Conservation (phyloP, 2,797 vertebrate species). For the Rhinatrema bivittatum region DNA sequence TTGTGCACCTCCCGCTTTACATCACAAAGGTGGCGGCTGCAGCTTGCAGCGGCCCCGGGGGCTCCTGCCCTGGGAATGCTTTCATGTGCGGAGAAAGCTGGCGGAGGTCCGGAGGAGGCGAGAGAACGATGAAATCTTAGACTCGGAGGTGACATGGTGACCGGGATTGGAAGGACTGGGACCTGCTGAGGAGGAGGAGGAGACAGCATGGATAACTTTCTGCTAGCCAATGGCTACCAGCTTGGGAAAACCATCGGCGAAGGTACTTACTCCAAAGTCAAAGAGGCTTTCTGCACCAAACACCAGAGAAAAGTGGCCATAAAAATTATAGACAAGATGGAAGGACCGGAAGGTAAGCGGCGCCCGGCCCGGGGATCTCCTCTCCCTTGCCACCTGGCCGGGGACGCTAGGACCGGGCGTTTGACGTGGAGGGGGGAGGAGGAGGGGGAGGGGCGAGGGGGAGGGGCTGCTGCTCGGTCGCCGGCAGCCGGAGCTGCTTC, state of each 20-base stretch:
- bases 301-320: slow-evolving; percentile 55
- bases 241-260: slow-evolving; percentile 55
- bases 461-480: background rate
- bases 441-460: background rate
- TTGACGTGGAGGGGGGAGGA: background rate
- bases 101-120: slow-evolving; percentile 27
- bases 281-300: slow-evolving; percentile 54
- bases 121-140: slow-evolving; percentile 17
- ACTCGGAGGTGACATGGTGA: slow-evolving; percentile 23
- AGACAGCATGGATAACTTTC: slow-evolving; percentile 47
- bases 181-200: slow-evolving; percentile 13
- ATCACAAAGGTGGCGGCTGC: slow-evolving; percentile 40
- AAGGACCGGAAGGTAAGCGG: slow-evolving; percentile 50
- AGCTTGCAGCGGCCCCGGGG: slow-evolving; percentile 13
- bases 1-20: background rate
- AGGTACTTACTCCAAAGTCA: slow-evolving; percentile 59
- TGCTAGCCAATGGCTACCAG: slow-evolving; percentile 50
- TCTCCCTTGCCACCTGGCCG: too few relatives aligned
- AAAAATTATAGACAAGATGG: slow-evolving; percentile 57
- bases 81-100: slow-evolving; percentile 20
- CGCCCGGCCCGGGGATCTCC: too few relatives aligned
- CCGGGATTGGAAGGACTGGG: slow-evolving; percentile 19
- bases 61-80: slow-evolving; percentile 29
- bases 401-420: background rate
- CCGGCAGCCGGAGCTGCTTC: background rate